Evolutionary conservation across 2,797 vertebrate genomes (phyloP).

Genomic region (Sebastes jordani): DNA sequence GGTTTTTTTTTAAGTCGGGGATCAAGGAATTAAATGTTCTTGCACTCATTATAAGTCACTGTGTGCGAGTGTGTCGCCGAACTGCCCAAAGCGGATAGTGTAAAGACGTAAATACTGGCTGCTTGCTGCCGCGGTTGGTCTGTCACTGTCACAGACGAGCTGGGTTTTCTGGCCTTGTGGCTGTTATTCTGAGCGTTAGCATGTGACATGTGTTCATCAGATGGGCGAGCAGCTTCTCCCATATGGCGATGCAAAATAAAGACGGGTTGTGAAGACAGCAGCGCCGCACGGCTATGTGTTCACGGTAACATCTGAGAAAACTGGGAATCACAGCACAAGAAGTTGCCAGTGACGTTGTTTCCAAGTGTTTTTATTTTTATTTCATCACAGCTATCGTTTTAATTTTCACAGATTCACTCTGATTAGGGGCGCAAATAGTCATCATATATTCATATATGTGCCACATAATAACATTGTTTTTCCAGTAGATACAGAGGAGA

Average conservation of each 20-base stretch:
- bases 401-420: neutral
- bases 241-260: constrained; percentile 54
- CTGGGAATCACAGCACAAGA: constrained; percentile 33
- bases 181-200: constrained; percentile 47
- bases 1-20: neutral
- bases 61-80: neutral
- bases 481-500: neutral
- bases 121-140: constrained; percentile 10
- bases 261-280: constrained; percentile 37
- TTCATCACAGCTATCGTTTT: neutral
- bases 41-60: neutral
- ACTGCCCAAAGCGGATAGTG: neutral
- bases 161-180: constrained; percentile 47
- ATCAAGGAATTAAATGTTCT: neutral
- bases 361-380: neutral
- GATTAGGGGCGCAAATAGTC: neutral
- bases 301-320: constrained; percentile 45
- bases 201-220: constrained; percentile 70
- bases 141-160: constrained; percentile 38
- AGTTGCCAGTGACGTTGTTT: constrained; percentile 13
- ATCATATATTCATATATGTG: neutral
- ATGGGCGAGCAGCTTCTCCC: constrained; percentile 54
- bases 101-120: constrained; percentile 24
- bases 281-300: neutral
- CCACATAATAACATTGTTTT: neutral